phyloP scores from a whole-genome alignment of 1,140 invertebrate species.

The honey bee (Apis mellifera) region DNA sequence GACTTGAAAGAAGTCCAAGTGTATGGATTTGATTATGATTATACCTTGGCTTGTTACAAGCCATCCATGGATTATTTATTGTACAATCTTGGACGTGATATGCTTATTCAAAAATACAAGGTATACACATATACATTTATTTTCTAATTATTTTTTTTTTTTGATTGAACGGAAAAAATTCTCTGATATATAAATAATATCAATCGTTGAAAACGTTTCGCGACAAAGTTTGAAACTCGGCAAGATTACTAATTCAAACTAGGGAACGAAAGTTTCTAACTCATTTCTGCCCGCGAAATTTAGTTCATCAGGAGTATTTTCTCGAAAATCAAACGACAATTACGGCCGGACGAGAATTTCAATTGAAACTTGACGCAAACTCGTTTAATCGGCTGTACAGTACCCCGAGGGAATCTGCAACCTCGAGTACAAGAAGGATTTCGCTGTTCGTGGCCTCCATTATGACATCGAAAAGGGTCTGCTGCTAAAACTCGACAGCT shows the following conservation, averaged over 20 bases:
- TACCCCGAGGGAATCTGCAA: constrained; percentile 93
- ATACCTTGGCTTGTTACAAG: constrained; percentile 98
- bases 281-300: constrained; percentile 20
- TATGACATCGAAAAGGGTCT: constrained; percentile 98
- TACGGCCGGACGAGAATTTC: constrained; percentile 59
- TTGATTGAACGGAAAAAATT: not conserved
- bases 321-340: constrained; percentile 60
- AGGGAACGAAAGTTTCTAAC: constrained; percentile 29
- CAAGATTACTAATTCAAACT: constrained; percentile 27
- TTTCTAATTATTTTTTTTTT: too few species aligned
- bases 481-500: constrained; percentile 97
- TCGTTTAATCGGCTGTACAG: constrained; percentile 82
- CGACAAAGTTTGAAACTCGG: not conserved
- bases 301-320: constrained; percentile 36
- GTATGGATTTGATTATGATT: constrained; percentile 99
- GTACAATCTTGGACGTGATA: constrained; percentile 94
- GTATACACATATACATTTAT: constrained; percentile 80
- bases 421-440: constrained; percentile 93
- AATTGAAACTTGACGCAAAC: constrained; percentile 56
- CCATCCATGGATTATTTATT: constrained; percentile 94
- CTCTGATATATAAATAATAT: not conserved
- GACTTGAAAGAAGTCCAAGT: constrained; percentile 95
- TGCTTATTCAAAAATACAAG: constrained; percentile 93
- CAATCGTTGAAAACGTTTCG: not conserved
- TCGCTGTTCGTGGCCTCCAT: constrained; percentile 96